These are phyloP conservation scores for Phymatocera aterrima DNA, from an alignment of 2,888 invertebrate species.

Conservation along the genomic window DNA sequence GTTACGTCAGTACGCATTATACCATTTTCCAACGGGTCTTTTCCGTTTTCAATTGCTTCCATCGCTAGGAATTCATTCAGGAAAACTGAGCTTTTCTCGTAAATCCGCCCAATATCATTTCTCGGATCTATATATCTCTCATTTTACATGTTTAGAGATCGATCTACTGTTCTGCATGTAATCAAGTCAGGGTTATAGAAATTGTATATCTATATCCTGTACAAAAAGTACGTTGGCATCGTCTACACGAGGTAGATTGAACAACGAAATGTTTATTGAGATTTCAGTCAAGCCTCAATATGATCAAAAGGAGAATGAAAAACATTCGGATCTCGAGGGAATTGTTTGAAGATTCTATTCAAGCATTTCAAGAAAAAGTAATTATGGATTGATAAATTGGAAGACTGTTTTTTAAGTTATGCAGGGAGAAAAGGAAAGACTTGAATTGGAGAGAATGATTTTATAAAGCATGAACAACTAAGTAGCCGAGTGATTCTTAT, in stretches of 20 bases:
- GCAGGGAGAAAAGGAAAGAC: background rate
- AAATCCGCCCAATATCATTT: background rate
- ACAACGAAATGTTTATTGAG: background rate
- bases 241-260: background rate
- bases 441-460: background rate
- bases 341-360: background rate
- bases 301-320: background rate
- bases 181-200: background rate
- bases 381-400: constrained; percentile 11
- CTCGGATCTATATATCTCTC: no score
- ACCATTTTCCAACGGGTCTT: constrained; percentile 10
- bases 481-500: background rate
- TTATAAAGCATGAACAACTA: background rate
- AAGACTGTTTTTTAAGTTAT: background rate
- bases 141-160: background rate
- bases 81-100: background rate
- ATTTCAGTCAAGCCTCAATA: background rate
- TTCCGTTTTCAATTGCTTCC: constrained; percentile 25
- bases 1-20: constrained; percentile 35
- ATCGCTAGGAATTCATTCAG: background rate
- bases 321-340: background rate
- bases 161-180: background rate
- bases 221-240: background rate
- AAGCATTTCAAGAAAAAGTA: background rate
- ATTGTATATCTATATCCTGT: background rate